Base-by-base conservation (phyloP, 2,888 invertebrate species). In the Campoplex capitator region DNA sequence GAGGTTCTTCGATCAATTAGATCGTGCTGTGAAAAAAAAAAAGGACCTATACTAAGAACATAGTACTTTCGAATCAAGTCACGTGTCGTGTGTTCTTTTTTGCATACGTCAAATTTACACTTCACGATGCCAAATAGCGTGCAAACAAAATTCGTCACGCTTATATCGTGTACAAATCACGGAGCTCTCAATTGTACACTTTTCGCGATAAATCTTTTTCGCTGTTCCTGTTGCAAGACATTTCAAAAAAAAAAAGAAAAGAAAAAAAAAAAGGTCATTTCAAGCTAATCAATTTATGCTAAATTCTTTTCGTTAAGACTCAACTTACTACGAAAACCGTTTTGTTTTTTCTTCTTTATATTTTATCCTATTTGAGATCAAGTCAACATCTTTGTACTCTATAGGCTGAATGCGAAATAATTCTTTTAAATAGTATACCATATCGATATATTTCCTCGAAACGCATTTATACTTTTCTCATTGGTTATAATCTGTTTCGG, bases 361-460 rank as follows among this genome's bases (percentile, higher is more conserved):
- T 45, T 45, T 68, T 89, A 88, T 87, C 89, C 90, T 90, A 91
- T 91, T 88, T 92, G 92, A 92, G 92, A 92, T 92, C 92, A 90
- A 91, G 90, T 92, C 89, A 87, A 90, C 88, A 88, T 89, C 83
- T 92, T 92, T 92, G 92, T 92, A 92, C 92, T 92, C 89, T 91
- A 88, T 91, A 91, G 92, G 91, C 89, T 91, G 89, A 90, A 91
- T 90, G 89, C 87, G 86, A 89, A 82, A 88, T 89, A 87, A 88
- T 38, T 51, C 85, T 88, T 88, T 87, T 84, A 83, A 83, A 88
- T 88, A 83, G 45, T 88, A 89, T 86, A 89, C 62, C 58, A 74
- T 82, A 84, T 58, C 67, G 42, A 54, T 7, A 56, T 54, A 74
- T 84, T 77, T 84, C 74, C 42, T 70, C 84, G 77, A 84, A 84